Evolutionary conservation across 2,888 invertebrate species (phyloP), one percentile per base, ranked within the genome.

Genomic region (Lasioglossum malachurum): DNA sequence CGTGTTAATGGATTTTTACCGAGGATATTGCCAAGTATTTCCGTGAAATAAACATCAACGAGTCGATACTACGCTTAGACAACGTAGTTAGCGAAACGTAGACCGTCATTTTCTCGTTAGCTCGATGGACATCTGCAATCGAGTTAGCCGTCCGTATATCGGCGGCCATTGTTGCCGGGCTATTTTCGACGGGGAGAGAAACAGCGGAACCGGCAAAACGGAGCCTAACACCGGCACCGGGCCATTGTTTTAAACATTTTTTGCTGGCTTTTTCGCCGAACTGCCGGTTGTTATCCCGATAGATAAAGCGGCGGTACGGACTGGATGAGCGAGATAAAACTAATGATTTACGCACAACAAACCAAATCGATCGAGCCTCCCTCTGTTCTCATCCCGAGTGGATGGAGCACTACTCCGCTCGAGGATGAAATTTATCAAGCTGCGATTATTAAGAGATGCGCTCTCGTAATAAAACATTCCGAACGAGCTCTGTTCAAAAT

Each of bases 321-420:
- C 93, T 94, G 94, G 93, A 94, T 94, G 94, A 94, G 93, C 91
- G 93, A 93, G 95, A 94, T 94, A 95, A 95, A 94, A 93, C 93
- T 94, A 94, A 94, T 94, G 94, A 95, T 95, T 95, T 94, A 94
- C 93, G 92, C 88, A 91, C 89, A 86, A 84, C 89, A 84, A 75
- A 53, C 83, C 76, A 60, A 69, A 81, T 72, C 84, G 64, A 67
- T 78, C 80, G 69, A 78, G 78, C 38, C n/a, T 5, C 82, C 89
- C 85, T 85, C 82, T 90, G 86, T 91, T 93, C 91, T 93, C 46
- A 16, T 46, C 88, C 91, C 91, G 91, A 89, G 75, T 86, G 87
- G 75, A 78, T 88, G 88, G 89, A 89, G 90, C 91, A 91, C 91
- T 93, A 93, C 93, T 93, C 91, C 90, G 91, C 88, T 84, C 41